Evolutionary conservation across 2,888 invertebrate species (phyloP).

Genomic region (Panzeria rudis): DNA sequence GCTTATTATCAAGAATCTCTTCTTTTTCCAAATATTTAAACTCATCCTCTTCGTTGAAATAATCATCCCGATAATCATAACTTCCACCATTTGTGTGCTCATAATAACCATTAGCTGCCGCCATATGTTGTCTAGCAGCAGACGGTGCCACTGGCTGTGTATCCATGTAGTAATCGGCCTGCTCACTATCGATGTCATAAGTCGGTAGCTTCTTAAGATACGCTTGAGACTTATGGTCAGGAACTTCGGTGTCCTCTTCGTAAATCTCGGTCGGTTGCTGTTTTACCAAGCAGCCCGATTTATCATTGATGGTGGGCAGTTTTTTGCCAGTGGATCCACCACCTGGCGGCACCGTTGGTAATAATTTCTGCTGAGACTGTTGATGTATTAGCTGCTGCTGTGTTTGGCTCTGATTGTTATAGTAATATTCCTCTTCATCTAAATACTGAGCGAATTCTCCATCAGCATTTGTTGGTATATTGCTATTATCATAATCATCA

Average conservation of each 20-base stretch:
- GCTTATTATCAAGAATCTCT: constrained; percentile 73
- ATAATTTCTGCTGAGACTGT: constrained; percentile 72
- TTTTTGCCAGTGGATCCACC: constrained; percentile 81
- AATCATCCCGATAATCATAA: constrained; percentile 83
- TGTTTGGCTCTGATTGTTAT: constrained; percentile 74
- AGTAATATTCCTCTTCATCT: constrained; percentile 72
- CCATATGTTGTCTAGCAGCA: constrained; percentile 66
- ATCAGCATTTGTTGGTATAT: constrained; percentile 55
- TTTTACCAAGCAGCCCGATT: constrained; percentile 80
- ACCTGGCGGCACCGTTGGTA: constrained; percentile 80
- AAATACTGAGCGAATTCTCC: constrained; percentile 57
- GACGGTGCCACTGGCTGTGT: constrained; percentile 75
- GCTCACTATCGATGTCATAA: constrained; percentile 81
- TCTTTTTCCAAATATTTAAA: constrained; percentile 83
- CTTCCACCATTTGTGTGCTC: constrained; percentile 76
- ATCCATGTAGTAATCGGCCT: constrained; percentile 81
- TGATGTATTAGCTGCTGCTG: constrained; percentile 65
- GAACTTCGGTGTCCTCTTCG: constrained; percentile 76
- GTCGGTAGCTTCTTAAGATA: constrained; percentile 68
- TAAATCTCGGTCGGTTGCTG: constrained; percentile 82
- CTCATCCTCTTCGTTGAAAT: constrained; percentile 83
- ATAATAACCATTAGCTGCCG: constrained; percentile 79
- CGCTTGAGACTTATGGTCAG: constrained; percentile 56
- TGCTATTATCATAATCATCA: constrained; percentile 79
- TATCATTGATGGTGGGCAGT: constrained; percentile 81